Evolutionary conservation across 1,140 invertebrate species (phyloP), one percentile per base, ranked within the genome.

Genomic region (Penaeus chinensis): DNA sequence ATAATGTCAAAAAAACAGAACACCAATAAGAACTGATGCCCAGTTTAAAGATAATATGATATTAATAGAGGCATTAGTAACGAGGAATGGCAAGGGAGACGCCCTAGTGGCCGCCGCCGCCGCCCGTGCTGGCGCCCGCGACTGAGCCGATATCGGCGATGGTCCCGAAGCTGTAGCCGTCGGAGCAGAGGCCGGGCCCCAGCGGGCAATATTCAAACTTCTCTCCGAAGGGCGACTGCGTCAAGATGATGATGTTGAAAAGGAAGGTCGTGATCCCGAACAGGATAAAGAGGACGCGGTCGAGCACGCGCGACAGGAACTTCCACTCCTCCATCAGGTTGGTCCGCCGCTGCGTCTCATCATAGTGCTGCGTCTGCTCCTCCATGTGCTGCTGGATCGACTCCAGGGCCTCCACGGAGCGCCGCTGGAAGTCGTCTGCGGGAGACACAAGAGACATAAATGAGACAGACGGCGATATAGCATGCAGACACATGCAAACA

Each of bases 181-280:
- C 80, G 8, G 47, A 24, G 60, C 88, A 89, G 71, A 82, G 74
- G 27, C 69, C 88, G 4, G 20, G n/a, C 7, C 84, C 84, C 5
- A 37, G 71, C 13, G 80, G 77, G 69, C 88, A 89, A 54, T 85
- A 89, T 66, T 89, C 88, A 32, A 89, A 89, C 66, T 77, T 74
- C 66, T 80, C 85, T 22, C 80, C 54, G 78, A 42, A 78, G 8
- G 88, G 88, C 32, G 88, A 89, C 65, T 85, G 85, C 16, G 82
- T 69, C 37, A 89, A 78, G 42, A 89, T 85, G 84, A 85, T 79
- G 32, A 85, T 7, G 79, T 89, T 85, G 66, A 89, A 89, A 77
- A 89, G 80, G 47, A 85, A 42, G 0, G 88, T 89, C n/a, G 27
- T 47, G 11, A 85, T 78, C 37, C 65, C 60, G 83, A 89, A 89